Evolutionary conservation across 1,140 invertebrate genomes (phyloP).

Genomic region (Papilio helenus): DNA sequence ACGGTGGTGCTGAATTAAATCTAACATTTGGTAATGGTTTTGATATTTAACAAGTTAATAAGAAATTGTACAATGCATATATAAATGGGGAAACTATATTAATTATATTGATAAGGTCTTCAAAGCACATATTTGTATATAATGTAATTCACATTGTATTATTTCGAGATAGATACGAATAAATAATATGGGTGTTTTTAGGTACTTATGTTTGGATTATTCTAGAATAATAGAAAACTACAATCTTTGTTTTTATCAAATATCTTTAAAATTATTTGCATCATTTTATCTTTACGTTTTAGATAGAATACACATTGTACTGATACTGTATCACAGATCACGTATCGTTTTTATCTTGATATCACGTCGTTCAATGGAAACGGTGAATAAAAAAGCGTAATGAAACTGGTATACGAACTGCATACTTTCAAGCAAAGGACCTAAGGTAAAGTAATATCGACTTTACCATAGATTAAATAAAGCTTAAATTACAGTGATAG

Average conservation of each 20-base stretch:
- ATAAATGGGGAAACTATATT: neutral
- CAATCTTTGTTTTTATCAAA: no score
- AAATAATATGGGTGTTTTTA: no score
- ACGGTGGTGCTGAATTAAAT: neutral
- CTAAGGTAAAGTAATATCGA: neutral
- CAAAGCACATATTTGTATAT: no score
- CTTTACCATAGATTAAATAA: neutral
- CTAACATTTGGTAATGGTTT: neutral
- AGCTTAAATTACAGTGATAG: neutral
- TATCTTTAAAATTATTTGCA: no score
- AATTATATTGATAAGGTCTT: no score
- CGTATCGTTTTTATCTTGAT: slow-evolving; percentile 2
- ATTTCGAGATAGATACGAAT: no score
- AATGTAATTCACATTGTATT: no score
- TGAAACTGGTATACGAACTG: slow-evolving; percentile 36
- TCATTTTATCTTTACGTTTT: no score
- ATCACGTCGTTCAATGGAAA: slow-evolving; percentile 28
- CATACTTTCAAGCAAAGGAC: slow-evolving; percentile 16
- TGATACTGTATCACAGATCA: neutral
- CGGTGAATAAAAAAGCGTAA: slow-evolving; percentile 18
- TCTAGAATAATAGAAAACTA: no score
- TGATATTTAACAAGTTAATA: neutral
- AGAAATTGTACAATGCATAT: neutral
- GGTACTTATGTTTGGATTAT: no score
- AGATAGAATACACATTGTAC: neutral